These are phyloP conservation scores for Eupeodes luniger DNA, from an alignment of 2,888 invertebrate genomes.

Conservation along the genomic window DNA sequence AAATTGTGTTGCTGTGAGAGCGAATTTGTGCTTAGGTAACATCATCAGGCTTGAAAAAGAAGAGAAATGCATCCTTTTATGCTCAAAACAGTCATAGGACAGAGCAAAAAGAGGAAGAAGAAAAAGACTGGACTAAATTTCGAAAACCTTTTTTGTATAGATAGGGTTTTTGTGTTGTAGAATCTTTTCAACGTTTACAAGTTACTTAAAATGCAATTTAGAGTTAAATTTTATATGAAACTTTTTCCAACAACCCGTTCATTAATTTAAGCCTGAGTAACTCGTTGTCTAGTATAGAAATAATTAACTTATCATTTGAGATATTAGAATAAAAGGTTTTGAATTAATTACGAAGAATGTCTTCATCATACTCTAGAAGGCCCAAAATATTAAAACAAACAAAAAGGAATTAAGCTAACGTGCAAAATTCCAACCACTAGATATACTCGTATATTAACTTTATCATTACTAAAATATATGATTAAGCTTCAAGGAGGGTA, in stretches of 20 bases:
- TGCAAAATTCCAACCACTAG: not conserved
- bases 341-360: not conserved
- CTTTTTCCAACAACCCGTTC: too few species aligned
- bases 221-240: too few species aligned
- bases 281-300: not conserved
- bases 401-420: not conserved
- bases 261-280: not conserved
- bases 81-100: not conserved
- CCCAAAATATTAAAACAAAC: not conserved
- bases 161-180: too few species aligned
- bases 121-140: not conserved
- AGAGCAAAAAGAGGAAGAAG: not conserved
- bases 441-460: not conserved
- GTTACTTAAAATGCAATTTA: too few species aligned
- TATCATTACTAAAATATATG: conserved; percentile 2
- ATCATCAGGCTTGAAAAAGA: not conserved
- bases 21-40: not conserved
- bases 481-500: conserved; percentile 20
- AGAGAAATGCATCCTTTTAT: not conserved
- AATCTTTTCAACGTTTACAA: too few species aligned
- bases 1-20: conserved; percentile 4
- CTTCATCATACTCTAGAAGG: not conserved
- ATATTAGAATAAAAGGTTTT: not conserved
- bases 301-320: not conserved
- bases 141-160: too few species aligned